Evolutionary conservation across 1,140 invertebrate genomes (phyloP), one percentile per base, ranked within the genome.

Genomic region (Triops longicaudatus): DNA sequence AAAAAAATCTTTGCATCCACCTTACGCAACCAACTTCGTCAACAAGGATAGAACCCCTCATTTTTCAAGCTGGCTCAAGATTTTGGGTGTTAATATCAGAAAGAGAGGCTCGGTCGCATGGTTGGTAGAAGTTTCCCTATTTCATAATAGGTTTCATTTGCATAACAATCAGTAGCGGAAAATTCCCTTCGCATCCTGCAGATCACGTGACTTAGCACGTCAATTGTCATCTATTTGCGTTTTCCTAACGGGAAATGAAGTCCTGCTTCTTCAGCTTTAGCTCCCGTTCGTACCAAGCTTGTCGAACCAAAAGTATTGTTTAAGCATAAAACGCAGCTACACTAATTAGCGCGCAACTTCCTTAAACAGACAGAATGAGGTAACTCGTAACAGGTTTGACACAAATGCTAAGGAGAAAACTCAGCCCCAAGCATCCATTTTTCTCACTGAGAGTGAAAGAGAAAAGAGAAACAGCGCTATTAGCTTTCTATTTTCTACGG

Each of bases 391-490:
- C 31, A 37, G 31, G 31, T 50, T 50, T 22, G 50, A 22, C 50
- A 63, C 50, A 63, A 14, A 22, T 63, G 50, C 50, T 3, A 22
- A 6, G 50, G 50, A 63, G 50, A 63, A 63, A 63, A n/a, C 10
- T 10, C 50, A 22, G 50, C 50, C 50, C 14, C 50, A 14, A 63
- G 50, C 50, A n/a, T 63, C 50, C 22, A 6, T 14, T 22, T 63
- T 63, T 63, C 14, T 22, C 14, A 63, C 50, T 63, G 50, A 63
- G 50, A 63, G 50, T 63, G 50, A 63, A 63, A 63, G 50, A 63
- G 50, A 63, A 63, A 37, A 10, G 50, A 63, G 50, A 63, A 63
- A 63, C 50, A 5, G 6, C 14, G 14, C 50, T 63, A 14, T 22
- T 63, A 63, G 50, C 50, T 63, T 63, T 63, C 50, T 63, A 63